phyloP scores from a whole-genome alignment of 1,140 invertebrate genomes.

The Dryas iulia region DNA sequence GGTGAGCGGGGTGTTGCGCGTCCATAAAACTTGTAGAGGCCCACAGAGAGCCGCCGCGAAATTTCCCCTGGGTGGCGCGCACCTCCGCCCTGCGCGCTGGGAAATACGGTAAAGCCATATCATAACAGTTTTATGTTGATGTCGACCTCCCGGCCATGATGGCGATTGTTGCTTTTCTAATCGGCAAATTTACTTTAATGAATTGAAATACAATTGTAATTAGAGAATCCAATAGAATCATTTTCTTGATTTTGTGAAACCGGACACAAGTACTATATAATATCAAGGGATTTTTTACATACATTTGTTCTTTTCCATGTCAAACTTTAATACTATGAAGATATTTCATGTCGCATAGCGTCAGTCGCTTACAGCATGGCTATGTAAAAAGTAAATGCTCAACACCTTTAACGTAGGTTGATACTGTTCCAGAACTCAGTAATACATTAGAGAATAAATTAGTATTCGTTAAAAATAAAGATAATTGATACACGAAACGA shows the following conservation, averaged over 20 bases:
- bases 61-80: conserved; percentile 74
- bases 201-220: conserved; percentile 2
- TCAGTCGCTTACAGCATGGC: too few species aligned
- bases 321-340: too few species aligned
- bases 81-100: conserved; percentile 60
- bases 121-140: conserved; percentile 79
- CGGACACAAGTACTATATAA: too few species aligned
- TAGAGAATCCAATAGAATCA: not conserved
- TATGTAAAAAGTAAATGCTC: too few species aligned
- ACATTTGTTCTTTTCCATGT: not conserved
- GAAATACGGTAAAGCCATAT: conserved; percentile 77
- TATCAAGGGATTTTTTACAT: too few species aligned
- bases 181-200: conserved; percentile 22
- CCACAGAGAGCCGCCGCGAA: conserved; percentile 69
- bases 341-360: too few species aligned
- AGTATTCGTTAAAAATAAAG: too few species aligned
- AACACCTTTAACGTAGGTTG: too few species aligned
- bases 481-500: too few species aligned
- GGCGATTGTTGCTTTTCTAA: conserved; percentile 31
- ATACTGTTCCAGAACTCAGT: too few species aligned
- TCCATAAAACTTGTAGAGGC: conserved; percentile 78
- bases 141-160: conserved; percentile 56
- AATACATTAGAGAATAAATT: too few species aligned
- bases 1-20: conserved; percentile 54
- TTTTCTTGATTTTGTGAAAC: too few species aligned